These are phyloP conservation scores for Egretta garzetta DNA, from an alignment of 2,113 vertebrate species.

Conservation along the genomic window DNA sequence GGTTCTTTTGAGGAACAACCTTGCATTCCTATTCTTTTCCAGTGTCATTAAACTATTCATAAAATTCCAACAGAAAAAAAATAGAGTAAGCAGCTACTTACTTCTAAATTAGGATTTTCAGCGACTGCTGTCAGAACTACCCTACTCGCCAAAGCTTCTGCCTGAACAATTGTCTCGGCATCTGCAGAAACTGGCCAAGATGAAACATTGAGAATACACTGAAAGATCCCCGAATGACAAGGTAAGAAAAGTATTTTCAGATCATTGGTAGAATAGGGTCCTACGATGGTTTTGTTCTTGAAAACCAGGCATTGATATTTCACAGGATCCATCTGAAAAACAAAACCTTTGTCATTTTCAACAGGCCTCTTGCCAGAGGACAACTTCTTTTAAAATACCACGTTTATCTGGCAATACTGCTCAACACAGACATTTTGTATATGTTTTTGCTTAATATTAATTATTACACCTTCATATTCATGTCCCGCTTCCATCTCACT, in stretches of 20 bases:
- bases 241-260: conserved; percentile 92
- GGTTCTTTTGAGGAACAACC: not conserved
- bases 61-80: not conserved
- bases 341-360: not conserved
- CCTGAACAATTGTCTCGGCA: conserved; percentile 77
- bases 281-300: conserved; percentile 92
- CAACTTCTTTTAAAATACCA: not conserved
- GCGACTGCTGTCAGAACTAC: conserved; percentile 89
- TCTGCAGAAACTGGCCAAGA: conserved; percentile 92
- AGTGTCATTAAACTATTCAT: not conserved
- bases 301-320: conserved; percentile 91
- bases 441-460: not conserved
- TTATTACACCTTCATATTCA: not conserved
- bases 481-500: not conserved
- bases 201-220: conserved; percentile 86
- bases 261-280: conserved; percentile 87
- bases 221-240: conserved; percentile 85
- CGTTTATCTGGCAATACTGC: not conserved
- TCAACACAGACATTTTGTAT: not conserved
- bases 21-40: not conserved
- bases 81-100: conserved; percentile 56
- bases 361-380: not conserved
- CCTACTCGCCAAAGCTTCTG: conserved; percentile 84
- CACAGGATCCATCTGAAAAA: conserved; percentile 82
- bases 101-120: conserved; percentile 88